Base-by-base conservation (phyloP, 2,888 invertebrate genomes). In the Polydrusus tereticollis region DNA sequence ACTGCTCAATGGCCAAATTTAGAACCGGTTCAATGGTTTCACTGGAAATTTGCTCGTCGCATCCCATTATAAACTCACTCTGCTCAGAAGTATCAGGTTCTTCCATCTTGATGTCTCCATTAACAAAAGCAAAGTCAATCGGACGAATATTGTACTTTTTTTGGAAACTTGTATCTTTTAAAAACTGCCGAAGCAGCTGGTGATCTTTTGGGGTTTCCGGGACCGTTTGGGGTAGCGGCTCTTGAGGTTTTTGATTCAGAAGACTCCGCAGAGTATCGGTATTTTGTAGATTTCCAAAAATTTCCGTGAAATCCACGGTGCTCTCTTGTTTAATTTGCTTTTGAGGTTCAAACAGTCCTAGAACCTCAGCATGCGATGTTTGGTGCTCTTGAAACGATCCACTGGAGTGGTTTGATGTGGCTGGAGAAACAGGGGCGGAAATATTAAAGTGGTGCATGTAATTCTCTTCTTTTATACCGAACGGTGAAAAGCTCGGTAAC, bases 151-250 rank as follows among this genome's bases (percentile, higher is more conserved):
- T 95, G 84, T 93, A 92, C 81, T 93, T 91, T 84, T 92, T 92
- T 84, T 95, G 95, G 85, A 95, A 95, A 76, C 93, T 92, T 5
- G 94, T 95, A 81, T 95, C 95, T 83, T 93, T 90, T 62, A 95
- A 86, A 63, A 93, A 95, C 81, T 95, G 94, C 70, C 95, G 88
- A 68, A 96, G 84, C 62, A 95, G 86, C 81, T 93, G 91, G 85
- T 95, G 93, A 83, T 94, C 91, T 80, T 90, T 88, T 7, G 88
- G 88, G 68, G 79, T 79, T 14, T 78, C 78, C 8, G 79, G 78
- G 14, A 80, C 80, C 7, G 75, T 79, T 71, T 78, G 79, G 20
- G 74, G 77, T 67, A 36, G 62, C 5, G 47, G 23, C 18, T 67
- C 67, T 10, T 18, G 26, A 5, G 64, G 33, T 71, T 75, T 77